Base-by-base conservation (phyloP, 2,113 vertebrate genomes). In the Mungos mungo region DNA sequence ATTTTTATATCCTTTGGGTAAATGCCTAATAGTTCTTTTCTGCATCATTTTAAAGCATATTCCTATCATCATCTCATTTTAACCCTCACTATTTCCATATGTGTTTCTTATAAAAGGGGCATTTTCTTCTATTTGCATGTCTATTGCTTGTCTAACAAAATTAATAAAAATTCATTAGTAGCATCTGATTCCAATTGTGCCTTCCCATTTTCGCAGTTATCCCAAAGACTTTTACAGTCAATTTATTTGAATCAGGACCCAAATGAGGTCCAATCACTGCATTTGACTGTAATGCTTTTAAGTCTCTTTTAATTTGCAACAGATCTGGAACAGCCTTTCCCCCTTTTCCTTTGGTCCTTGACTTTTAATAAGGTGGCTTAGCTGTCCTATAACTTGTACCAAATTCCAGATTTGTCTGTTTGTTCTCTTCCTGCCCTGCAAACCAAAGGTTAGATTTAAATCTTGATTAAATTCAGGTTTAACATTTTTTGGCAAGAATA, bases 1-100 rank as follows among this genome's bases (percentile, higher is more conserved):
- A 57, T 23, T 57, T 57, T 57, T 57, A 57, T 57, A 57, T 60
- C 57, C 57, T 60, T 60, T 60, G 57, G 57, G 57, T 60, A 60
- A 60, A 60, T 60, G 23, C 21, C 57, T 60, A 60, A 23, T 23
- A 60, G 19, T 60, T 60, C 57, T 71, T 89, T 65, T 33, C 9
- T 72, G 35, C 27, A 41, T 95, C 88, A 77, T 63, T 85, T 74
- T 92, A 74, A 92, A 85, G 5, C 16, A 74, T 74, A 94, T 85
- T 12, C 14, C 18, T 69, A 63, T 69, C 27, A 47, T 83, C 45
- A 35, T 63, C 45, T 86, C 18, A 71, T 74, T 19, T 76, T 86
- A 63, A 89, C 18, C 66, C 21, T 76, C 68, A 76, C 35, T 82
- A 65, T 69, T 90, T 90, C 57, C 71, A 68, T 52, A 19, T 18